These are phyloP conservation scores for Dendrocincla tyrannina DNA, from an alignment of 2,797 vertebrate species.

Conservation along the genomic window DNA sequence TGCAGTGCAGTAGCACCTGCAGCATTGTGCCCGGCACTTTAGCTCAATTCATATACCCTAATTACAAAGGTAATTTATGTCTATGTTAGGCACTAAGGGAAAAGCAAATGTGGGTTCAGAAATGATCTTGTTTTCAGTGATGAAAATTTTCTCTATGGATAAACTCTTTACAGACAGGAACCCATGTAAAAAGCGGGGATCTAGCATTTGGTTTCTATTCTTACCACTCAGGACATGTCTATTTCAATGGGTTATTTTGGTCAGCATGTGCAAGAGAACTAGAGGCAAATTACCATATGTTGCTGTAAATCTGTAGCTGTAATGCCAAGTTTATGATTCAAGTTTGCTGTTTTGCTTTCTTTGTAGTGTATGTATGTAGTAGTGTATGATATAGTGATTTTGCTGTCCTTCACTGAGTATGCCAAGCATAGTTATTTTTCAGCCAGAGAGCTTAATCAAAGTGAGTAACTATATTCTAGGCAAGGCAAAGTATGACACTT, in stretches of 20 bases:
- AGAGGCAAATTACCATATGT: neutral
- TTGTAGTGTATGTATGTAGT: neutral
- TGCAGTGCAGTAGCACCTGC: neutral
- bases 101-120: neutral
- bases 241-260: slow-evolving; percentile 40
- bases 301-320: slow-evolving; percentile 1
- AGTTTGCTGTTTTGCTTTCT: slow-evolving; percentile 28
- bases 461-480: neutral
- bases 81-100: neutral
- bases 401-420: neutral
- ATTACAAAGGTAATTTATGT: neutral
- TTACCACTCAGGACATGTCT: neutral
- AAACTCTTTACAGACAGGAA: neutral
- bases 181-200: neutral
- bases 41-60: neutral
- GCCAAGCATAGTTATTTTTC: neutral
- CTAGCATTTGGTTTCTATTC: neutral
- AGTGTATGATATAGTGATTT: neutral
- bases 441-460: neutral
- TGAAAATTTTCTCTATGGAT: neutral
- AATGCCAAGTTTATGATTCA: slow-evolving; percentile 10
- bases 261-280: slow-evolving; percentile 4
- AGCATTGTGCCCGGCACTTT: neutral
- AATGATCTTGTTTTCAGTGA: neutral
- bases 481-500: neutral